Percentiles rank a stretch among this genome's conserved stretches.
These are phyloP conservation scores for Aspiorhynchus laticeps DNA, from an alignment of 2,113 vertebrate genomes.

Conservation along the genomic window DNA sequence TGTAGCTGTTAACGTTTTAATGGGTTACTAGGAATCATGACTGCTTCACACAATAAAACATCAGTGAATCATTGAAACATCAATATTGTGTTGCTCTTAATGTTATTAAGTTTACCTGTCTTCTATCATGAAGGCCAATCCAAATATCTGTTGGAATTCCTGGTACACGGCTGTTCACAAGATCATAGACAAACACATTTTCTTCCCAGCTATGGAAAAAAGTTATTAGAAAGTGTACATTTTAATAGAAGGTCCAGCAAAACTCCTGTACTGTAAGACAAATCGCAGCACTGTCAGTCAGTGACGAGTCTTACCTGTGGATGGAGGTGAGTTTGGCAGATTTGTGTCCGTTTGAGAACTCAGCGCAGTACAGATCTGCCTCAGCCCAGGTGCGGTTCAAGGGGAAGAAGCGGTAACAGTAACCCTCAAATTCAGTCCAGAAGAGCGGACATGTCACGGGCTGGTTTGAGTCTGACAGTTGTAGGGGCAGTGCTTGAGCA, in stretches of 20 bases:
- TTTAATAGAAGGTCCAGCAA: neutral
- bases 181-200: slow-evolving; percentile 83
- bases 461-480: slow-evolving; percentile 68
- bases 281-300: neutral
- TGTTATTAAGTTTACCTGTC: slow-evolving; percentile 73
- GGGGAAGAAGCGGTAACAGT: slow-evolving; percentile 82
- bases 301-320: slow-evolving; percentile 72
- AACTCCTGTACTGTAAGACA: neutral
- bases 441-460: slow-evolving; percentile 79
- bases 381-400: slow-evolving; percentile 82
- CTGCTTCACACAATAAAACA: neutral
- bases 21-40: neutral
- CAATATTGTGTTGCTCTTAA: no score
- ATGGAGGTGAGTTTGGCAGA: slow-evolving; percentile 82
- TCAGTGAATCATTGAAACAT: neutral
- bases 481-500: slow-evolving; percentile 64
- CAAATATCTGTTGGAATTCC: slow-evolving; percentile 83
- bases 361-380: slow-evolving; percentile 76
- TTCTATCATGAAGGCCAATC: slow-evolving; percentile 78
- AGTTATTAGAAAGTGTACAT: neutral
- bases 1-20: slow-evolving; percentile 2
- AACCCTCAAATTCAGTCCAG: slow-evolving; percentile 81
- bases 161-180: slow-evolving; percentile 81
- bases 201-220: slow-evolving; percentile 78
- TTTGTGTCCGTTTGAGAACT: slow-evolving; percentile 80